A percentile compares a stretch with the other conserved stretches of the same genome.
phyloP scores from a whole-genome alignment of 2,888 invertebrate genomes.

The Bombyx huttoni region DNA sequence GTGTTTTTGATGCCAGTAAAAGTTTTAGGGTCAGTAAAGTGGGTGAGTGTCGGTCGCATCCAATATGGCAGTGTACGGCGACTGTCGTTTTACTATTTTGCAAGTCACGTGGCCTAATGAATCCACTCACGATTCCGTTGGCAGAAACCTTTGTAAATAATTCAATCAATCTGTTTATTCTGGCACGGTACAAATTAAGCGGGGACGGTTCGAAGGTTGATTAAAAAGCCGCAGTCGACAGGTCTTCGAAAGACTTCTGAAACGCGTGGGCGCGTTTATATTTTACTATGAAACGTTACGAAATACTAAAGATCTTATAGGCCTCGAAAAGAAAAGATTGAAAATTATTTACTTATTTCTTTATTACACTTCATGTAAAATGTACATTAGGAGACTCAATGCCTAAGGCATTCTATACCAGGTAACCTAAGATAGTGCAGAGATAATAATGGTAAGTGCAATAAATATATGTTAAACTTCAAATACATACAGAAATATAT shows the following conservation, averaged over 20 bases:
- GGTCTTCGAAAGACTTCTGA: background rate
- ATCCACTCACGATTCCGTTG: constrained; percentile 38
- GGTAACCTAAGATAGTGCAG: too few species aligned
- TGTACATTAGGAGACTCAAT: too few species aligned
- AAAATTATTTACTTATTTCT: too few species aligned
- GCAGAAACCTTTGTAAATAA: constrained; percentile 37
- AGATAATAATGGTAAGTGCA: too few species aligned
- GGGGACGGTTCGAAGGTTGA: constrained; percentile 9
- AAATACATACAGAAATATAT: too few species aligned
- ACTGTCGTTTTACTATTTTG: constrained; percentile 12
- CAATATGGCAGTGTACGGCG: constrained; percentile 21
- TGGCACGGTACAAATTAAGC: constrained; percentile 40
- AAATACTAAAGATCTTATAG: background rate
- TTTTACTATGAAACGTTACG: background rate
- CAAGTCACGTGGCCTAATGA: constrained; percentile 65
- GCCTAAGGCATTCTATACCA: too few species aligned
- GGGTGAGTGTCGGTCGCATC: constrained; percentile 21
- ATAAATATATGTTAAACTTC: too few species aligned
- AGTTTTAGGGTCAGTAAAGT: constrained; percentile 31
- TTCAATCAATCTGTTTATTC: constrained; percentile 48
- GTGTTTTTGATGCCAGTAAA: too few species aligned
- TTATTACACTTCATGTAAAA: too few species aligned
- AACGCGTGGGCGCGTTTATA: background rate
- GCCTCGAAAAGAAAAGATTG: background rate
- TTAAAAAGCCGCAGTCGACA: constrained; percentile 5